Evolutionary conservation across 2,797 vertebrate genomes (phyloP).

Genomic region (Gymnodraco acuticeps): DNA sequence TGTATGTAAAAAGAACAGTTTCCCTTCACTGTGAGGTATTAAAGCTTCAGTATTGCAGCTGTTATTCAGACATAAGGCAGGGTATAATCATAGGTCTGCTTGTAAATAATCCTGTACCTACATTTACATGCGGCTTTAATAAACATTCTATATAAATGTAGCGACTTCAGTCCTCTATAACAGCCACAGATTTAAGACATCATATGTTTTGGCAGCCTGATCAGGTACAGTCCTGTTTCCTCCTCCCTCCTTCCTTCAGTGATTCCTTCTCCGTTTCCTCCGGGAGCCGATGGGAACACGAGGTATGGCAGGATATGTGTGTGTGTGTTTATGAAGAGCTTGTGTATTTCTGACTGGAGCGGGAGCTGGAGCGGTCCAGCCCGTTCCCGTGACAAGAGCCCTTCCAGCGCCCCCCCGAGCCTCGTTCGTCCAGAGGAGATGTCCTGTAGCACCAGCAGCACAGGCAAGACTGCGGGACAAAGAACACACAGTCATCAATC

Average conservation of each 20-base stretch:
- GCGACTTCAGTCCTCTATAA: slow-evolving; percentile 25
- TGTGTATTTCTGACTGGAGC: slow-evolving; percentile 90
- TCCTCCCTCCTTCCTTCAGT: slow-evolving; percentile 20
- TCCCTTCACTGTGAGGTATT: slow-evolving; percentile 49
- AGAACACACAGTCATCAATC: background rate
- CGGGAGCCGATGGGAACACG: background rate
- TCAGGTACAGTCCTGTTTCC: slow-evolving; percentile 36
- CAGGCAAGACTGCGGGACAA: slow-evolving; percentile 85
- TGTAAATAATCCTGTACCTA: slow-evolving; percentile 61
- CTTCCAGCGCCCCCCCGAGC: slow-evolving; percentile 88
- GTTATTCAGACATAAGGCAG: slow-evolving; percentile 33
- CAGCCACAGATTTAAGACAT: slow-evolving; percentile 20
- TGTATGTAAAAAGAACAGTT: slow-evolving; percentile 6
- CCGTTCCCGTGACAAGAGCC: slow-evolving; percentile 87
- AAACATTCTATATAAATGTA: slow-evolving; percentile 47
- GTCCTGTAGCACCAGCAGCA: slow-evolving; percentile 91
- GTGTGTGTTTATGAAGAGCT: slow-evolving; percentile 85
- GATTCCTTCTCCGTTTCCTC: slow-evolving; percentile 1
- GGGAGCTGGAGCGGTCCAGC: slow-evolving; percentile 90
- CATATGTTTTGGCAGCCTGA: slow-evolving; percentile 31
- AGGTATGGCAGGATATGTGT: background rate
- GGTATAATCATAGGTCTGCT: slow-evolving; percentile 37
- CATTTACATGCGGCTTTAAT: slow-evolving; percentile 55
- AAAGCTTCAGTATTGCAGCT: slow-evolving; percentile 50
- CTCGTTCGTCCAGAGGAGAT: slow-evolving; percentile 84